Percentiles rank a stretch among this genome's conserved stretches.
phyloP scores from a whole-genome alignment of 2,113 vertebrate species.

The Cervus canadensis region DNA sequence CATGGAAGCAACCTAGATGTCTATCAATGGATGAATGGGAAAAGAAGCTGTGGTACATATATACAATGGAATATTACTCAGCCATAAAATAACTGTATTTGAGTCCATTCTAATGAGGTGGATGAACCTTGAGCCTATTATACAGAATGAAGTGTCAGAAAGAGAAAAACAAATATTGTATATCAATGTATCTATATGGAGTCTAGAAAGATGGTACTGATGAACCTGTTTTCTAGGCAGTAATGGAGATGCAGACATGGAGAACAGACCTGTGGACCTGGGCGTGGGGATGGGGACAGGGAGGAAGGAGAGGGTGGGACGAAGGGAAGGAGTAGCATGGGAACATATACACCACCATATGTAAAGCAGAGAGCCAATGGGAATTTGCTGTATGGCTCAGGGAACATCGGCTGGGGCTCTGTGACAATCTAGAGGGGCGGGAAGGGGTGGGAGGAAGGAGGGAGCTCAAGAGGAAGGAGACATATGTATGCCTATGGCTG shows the following conservation, averaged over 20 bases:
- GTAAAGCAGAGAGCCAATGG: background rate
- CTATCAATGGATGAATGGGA: background rate
- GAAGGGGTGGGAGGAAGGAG: background rate
- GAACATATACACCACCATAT: background rate
- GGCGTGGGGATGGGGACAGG: rapidly evolving
- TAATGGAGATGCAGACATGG: background rate
- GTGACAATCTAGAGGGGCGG: background rate
- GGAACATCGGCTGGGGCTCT: background rate
- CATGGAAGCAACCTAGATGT: background rate
- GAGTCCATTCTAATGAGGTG: background rate
- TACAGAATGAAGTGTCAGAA: background rate
- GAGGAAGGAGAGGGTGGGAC: background rate
- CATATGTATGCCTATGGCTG: rapidly evolving
- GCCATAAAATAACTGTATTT: background rate
- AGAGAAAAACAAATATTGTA: background rate
- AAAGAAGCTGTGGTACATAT: background rate
- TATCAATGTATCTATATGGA: background rate
- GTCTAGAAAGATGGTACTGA: background rate
- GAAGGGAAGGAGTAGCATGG: background rate
- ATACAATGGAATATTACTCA: background rate
- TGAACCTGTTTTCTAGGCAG: background rate
- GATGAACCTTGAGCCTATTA: background rate
- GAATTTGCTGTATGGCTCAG: background rate
- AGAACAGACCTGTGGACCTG: background rate
- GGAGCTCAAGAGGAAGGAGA: background rate